phyloP scores from a whole-genome alignment of 2,113 vertebrate species.

The Mustelus asterias region DNA sequence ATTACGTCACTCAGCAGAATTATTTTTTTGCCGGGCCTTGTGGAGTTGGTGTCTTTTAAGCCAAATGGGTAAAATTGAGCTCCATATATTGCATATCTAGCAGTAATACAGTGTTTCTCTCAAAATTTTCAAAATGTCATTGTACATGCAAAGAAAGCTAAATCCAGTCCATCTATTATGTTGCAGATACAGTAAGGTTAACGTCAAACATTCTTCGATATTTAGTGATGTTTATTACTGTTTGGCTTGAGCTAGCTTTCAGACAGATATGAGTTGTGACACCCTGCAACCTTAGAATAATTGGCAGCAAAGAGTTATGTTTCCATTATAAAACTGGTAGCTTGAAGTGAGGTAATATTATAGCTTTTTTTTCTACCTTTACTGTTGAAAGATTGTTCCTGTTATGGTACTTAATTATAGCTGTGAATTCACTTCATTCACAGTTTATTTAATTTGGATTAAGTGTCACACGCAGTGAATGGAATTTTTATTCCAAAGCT shows the following conservation, averaged over 20 bases:
- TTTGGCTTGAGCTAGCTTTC: neutral
- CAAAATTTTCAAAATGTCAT: neutral
- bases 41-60: neutral
- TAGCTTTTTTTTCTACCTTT: slow-evolving; percentile 14
- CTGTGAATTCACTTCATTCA: slow-evolving; percentile 25
- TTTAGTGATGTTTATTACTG: neutral
- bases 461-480: slow-evolving; percentile 21
- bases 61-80: neutral
- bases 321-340: slow-evolving; percentile 36
- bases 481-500: slow-evolving; percentile 31
- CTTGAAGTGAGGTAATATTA: slow-evolving; percentile 13
- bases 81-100: neutral
- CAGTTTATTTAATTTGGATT: slow-evolving; percentile 37
- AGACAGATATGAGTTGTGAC: neutral
- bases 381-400: slow-evolving; percentile 32
- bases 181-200: neutral
- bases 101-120: neutral
- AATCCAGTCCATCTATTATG: neutral
- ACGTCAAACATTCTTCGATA: neutral
- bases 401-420: slow-evolving; percentile 31
- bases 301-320: slow-evolving; percentile 28
- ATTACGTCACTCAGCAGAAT: neutral
- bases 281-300: slow-evolving; percentile 17
- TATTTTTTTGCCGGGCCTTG: neutral
- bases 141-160: neutral